Evolutionary conservation across 2,113 vertebrate species (phyloP), one percentile per base, ranked within the genome.

Genomic region (Monarcha castaneiventris): DNA sequence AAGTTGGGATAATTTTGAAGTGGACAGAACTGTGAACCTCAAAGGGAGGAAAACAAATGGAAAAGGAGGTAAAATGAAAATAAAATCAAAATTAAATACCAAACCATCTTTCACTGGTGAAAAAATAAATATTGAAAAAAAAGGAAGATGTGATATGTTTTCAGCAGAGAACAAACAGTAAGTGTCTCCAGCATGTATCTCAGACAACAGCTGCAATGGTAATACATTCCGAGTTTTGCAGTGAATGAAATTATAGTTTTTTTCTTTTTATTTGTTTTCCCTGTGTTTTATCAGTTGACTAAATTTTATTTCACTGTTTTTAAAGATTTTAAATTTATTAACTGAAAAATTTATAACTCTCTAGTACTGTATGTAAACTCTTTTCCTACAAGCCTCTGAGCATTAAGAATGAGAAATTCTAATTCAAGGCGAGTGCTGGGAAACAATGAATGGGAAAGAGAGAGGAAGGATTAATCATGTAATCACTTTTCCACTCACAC

Each of bases 231-330:
- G 74, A 72, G 12, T 78, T 79, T 87, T 91, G 66, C 33, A 94
- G 69, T n/a, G 51, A 96, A 76, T 63, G 17, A 84, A 96, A 95
- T 96, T 43, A 62, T 55, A 1, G 1, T 56, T 59, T 78, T 80
- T 96, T 96, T 63, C 11, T 77, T 95, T 96, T 87, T 90, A 75
- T 96, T 94, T 97, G 67, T 91, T 93, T 95, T 91, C 85, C 90
- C 41, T 91, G 72, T 89, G 49, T 89, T 92, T 89, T 93, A 94
- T 90, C 69, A 67, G 67, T 48, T 97, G 76, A 88, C 69, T 94
- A 84, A 32, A 41, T 93, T 96, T 95, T 96, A 94, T 97, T 83
- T 92, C 66, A 89, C 32, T 91, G 81, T 89, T 37, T 80, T 52
- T 3, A 63, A 95, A 86, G 59, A 94, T 77, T 89, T 59, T 68